Percentiles rank a stretch among this genome's conserved stretches.
Evolutionary conservation across 2,888 invertebrate genomes (phyloP).

Genomic region (Sisyra nigra): DNA sequence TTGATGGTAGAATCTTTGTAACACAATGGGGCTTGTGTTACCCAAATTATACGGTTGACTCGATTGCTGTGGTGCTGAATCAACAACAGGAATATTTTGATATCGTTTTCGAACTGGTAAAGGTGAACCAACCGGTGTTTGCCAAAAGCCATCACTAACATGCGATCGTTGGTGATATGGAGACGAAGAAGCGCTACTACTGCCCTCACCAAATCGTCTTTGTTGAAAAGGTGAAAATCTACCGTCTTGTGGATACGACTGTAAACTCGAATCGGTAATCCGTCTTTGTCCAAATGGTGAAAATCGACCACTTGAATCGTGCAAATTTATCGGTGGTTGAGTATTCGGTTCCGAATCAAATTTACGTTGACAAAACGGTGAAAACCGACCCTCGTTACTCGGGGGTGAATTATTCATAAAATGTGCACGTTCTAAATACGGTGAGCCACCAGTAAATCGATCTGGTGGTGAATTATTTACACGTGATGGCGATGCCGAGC

Average conservation of each 20-base stretch:
- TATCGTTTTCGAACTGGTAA: slow-evolving; percentile 24
- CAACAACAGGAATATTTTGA: slow-evolving; percentile 11
- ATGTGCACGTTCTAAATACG: slow-evolving; percentile 5
- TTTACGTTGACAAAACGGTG: slow-evolving; percentile 8
- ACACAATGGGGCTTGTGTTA: slow-evolving; percentile 62
- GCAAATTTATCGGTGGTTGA: slow-evolving; percentile 7
- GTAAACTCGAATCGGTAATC: slow-evolving; percentile 9
- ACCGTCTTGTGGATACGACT: slow-evolving; percentile 8
- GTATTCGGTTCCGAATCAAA: slow-evolving; percentile 1
- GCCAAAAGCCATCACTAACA: slow-evolving; percentile 19
- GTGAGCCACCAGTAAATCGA: slow-evolving; percentile 12
- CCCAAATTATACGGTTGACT: slow-evolving; percentile 31
- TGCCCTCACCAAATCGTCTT: slow-evolving; percentile 10
- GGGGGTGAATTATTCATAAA: slow-evolving; percentile 12
- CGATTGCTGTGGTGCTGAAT: slow-evolving; percentile 6
- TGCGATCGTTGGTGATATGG: slow-evolving; percentile 18
- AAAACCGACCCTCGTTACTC: slow-evolving; percentile 15
- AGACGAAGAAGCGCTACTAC: slow-evolving; percentile 12
- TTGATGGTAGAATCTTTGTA: slow-evolving; percentile 64
- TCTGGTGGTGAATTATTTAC: slow-evolving; percentile 14
- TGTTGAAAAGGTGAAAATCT: slow-evolving; percentile 13
- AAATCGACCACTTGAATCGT: slow-evolving; percentile 7
- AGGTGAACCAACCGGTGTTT: slow-evolving; percentile 26
- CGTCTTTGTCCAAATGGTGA: slow-evolving; percentile 12
- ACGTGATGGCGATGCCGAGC: background rate